Percentiles rank a stretch among this genome's conserved stretches.
phyloP scores from a whole-genome alignment of 2,888 invertebrate species.

The Muschampia plurimacula region DNA sequence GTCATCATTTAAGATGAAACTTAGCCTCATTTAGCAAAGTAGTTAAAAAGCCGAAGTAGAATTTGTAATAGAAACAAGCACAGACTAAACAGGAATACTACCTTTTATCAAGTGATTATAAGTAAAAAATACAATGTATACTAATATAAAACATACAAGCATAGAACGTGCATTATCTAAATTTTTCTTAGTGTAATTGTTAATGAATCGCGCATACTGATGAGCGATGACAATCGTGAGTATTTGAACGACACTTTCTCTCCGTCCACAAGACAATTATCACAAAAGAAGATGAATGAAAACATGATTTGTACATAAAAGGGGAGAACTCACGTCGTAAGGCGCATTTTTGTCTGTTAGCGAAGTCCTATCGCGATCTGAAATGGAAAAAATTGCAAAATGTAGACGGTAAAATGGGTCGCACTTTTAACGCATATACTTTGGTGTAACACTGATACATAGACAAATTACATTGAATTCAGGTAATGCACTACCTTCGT shows the following conservation, averaged over 20 bases:
- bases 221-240: constrained; percentile 48
- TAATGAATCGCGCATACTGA: constrained; percentile 57
- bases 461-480: constrained; percentile 63
- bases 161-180: constrained; percentile 32
- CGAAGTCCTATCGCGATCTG: constrained; percentile 87
- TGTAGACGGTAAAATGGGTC: constrained; percentile 58
- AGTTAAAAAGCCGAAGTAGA: neutral
- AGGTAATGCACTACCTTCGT: constrained; percentile 81
- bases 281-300: constrained; percentile 57
- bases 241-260: constrained; percentile 53
- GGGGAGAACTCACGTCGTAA: constrained; percentile 86
- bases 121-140: neutral
- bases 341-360: constrained; percentile 86
- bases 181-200: constrained; percentile 42
- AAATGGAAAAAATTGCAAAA: constrained; percentile 66
- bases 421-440: constrained; percentile 39
- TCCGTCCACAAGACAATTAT: constrained; percentile 39
- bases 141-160: constrained; percentile 12
- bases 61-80: neutral
- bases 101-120: neutral
- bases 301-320: constrained; percentile 51
- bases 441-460: constrained; percentile 51
- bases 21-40: neutral
- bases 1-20: neutral
- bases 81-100: neutral